Percentiles rank a stretch among this genome's conserved stretches.
Conservation (phyloP, 1,140 invertebrate genomes). For the Eurosta solidaginis region DNA sequence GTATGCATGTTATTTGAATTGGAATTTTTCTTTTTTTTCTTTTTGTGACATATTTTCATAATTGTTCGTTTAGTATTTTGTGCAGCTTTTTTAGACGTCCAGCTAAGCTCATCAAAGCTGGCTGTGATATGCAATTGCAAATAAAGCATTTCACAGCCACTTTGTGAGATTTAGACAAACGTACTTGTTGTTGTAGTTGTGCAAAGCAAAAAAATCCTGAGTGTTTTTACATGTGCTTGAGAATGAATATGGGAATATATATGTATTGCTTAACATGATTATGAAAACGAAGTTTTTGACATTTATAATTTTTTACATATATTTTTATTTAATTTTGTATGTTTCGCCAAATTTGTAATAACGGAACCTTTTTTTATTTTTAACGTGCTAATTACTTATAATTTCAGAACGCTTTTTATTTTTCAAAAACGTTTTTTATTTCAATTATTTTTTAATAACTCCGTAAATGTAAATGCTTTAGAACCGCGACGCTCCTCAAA, state of each 20-base stretch:
- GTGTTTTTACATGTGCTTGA: background rate
- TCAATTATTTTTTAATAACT: background rate
- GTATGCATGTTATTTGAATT: background rate
- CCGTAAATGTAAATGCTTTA: constrained; percentile 7
- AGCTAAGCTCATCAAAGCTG: constrained; percentile 85
- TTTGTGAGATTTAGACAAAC: constrained; percentile 63
- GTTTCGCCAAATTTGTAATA: no score
- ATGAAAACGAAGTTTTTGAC: background rate
- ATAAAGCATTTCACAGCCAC: constrained; percentile 77
- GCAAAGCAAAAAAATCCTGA: background rate
- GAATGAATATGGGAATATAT: no score
- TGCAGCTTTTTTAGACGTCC: constrained; percentile 41
- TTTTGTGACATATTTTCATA: constrained; percentile 26
- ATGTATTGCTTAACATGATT: no score
- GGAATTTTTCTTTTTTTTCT: background rate
- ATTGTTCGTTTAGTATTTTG: constrained; percentile 41
- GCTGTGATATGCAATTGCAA: constrained; percentile 78
- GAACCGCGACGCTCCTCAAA: constrained; percentile 75
- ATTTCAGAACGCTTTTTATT: background rate
- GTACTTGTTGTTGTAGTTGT: constrained; percentile 3
- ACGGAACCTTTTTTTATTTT: no score
- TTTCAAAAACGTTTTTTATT: constrained; percentile 34
- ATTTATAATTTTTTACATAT: background rate
- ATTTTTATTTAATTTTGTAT: no score
- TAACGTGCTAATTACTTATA: no score